Base-by-base conservation (phyloP, 92 coral and sea anemone genomes). In the Siderastrea radians region DNA sequence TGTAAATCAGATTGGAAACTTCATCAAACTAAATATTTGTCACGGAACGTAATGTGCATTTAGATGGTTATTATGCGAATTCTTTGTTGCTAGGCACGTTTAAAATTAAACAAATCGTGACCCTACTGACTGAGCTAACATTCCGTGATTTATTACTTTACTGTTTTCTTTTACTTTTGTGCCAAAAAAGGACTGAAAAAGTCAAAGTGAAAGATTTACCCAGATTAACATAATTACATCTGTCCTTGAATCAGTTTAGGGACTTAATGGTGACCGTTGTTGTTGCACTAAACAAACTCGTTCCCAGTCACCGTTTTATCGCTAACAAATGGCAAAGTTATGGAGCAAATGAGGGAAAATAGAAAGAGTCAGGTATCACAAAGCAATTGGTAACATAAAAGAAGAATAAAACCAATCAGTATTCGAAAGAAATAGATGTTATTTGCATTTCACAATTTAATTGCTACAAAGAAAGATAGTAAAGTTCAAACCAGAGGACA, bases 1-100 rank as follows among this genome's bases (percentile, higher is more conserved):
- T 51, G 6, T 51, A 19, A 49, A 26, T n/a, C n/a, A n/a, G n/a
- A n/a, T 65, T 49, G 16, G 52, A 48, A 61, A 65, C 52, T 49
- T 65, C 43, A 76, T 57, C 48, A 48, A 44, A 44, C 54, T 3
- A 12, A 6, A 1, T 6, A 1, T 53, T 44, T 8, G n/a, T 48
- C 72, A 79, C 49, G 83, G 17, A 49, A 79, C 72, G 72, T 62
- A 72, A 79, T 53, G n/a, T 3, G 70, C 17, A 45, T 79, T 47
- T 12, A 49, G 64, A n/a, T 79, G 71, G 1, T 63, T 49, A 9
- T 14, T 38, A 13, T 12, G 17, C 38, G 38, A 0, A 38, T 38
- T 26, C 7, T 19, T 14, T 38, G 72, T 67, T 11, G 72, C 72
- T 19, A 44, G 72, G 72, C 47, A 44, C 15, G 3, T 61, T 8